These are phyloP conservation scores for Troilus luridus DNA, from an alignment of 2,888 invertebrate genomes.

Conservation along the genomic window DNA sequence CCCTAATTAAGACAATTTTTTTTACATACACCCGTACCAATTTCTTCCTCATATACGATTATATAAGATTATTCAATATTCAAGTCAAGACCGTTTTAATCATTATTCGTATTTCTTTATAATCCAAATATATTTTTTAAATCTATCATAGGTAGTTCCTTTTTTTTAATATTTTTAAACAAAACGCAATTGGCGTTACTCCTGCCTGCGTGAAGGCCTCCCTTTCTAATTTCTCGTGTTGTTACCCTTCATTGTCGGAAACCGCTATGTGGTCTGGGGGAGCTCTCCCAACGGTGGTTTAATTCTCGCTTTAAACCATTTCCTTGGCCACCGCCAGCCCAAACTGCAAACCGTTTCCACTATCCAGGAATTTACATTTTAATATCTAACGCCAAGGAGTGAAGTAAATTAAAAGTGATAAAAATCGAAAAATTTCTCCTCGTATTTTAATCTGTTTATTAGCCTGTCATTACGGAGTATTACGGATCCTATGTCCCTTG, in stretches of 20 bases:
- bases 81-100: too few species aligned
- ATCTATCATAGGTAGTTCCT: too few species aligned
- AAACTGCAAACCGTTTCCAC: neutral
- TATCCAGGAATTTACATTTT: neutral
- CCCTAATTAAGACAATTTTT: too few species aligned
- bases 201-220: neutral
- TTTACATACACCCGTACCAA: too few species aligned
- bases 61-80: too few species aligned
- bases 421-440: neutral
- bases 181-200: neutral
- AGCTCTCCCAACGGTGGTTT: neutral
- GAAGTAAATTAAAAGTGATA: too few species aligned
- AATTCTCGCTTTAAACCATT: neutral
- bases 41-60: too few species aligned
- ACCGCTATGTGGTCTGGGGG: conserved; percentile 5
- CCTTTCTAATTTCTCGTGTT: conserved; percentile 45
- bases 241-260: conserved; percentile 8
- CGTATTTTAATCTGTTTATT: neutral
- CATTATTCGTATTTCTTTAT: too few species aligned
- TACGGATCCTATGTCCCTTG: neutral
- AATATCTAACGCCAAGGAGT: too few species aligned
- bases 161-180: neutral
- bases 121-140: too few species aligned
- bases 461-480: neutral
- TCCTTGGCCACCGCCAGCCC: neutral